Evolutionary conservation across 2,888 invertebrate genomes (phyloP).

Genomic region (Hedychridium roseum): DNA sequence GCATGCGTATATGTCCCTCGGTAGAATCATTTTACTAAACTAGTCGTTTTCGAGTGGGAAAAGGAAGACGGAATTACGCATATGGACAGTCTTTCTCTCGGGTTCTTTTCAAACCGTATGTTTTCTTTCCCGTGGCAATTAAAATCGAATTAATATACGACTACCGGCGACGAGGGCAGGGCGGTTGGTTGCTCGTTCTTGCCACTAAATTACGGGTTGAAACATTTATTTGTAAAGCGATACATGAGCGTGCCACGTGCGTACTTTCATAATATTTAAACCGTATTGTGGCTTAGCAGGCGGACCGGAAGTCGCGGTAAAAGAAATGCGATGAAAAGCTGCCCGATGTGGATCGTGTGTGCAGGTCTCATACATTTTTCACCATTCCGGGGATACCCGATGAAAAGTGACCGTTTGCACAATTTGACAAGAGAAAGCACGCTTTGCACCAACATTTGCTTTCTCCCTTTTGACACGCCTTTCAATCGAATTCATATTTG

Average conservation of each 20-base stretch:
- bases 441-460: too few relatives aligned
- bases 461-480: too few relatives aligned
- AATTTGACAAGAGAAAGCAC: too few relatives aligned
- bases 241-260: constrained; percentile 17
- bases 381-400: too few relatives aligned
- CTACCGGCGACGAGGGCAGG: constrained; percentile 23
- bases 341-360: too few relatives aligned
- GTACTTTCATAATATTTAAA: constrained; percentile 20
- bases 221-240: constrained; percentile 42
- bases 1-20: neutral
- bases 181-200: constrained; percentile 45
- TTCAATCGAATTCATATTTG: too few relatives aligned
- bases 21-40: neutral
- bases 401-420: too few relatives aligned
- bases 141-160: constrained; percentile 52
- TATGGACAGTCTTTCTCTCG: neutral
- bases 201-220: constrained; percentile 48
- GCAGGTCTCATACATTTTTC: too few relatives aligned
- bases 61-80: too few relatives aligned
- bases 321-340: too few relatives aligned
- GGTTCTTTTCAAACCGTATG: constrained; percentile 33
- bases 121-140: constrained; percentile 51
- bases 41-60: too few relatives aligned
- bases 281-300: constrained; percentile 13
- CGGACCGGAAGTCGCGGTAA: constrained; percentile 18